A percentile compares a stretch with the other conserved stretches of the same genome.
Conservation (phyloP, 2,113 vertebrate species). For the Mustela nigripes region DNA sequence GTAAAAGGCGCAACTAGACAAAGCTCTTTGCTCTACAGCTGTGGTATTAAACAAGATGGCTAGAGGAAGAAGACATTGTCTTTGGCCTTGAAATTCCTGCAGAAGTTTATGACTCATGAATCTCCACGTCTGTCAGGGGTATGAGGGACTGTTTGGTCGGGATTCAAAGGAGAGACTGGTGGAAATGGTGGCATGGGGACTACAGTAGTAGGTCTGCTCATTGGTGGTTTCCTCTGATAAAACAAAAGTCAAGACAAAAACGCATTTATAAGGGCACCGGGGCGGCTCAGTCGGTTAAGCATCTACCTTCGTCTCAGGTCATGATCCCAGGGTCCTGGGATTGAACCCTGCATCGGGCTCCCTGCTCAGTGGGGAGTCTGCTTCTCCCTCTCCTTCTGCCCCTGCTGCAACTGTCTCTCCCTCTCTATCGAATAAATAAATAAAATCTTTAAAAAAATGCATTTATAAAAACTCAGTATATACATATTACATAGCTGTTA, state of each 20-base stretch:
- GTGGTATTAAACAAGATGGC: rapidly evolving
- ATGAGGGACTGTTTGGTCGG: rapidly evolving
- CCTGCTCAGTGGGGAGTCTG: no score
- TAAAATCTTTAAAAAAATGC: neutral
- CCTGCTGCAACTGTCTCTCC: no score
- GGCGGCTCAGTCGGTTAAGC: no score
- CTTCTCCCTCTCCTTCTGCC: no score
- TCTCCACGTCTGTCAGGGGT: neutral
- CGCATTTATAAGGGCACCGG: neutral
- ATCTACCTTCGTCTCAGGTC: no score
- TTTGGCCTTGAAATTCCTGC: neutral
- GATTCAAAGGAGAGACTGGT: neutral
- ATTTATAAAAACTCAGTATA: neutral
- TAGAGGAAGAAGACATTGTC: neutral
- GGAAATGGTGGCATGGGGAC: neutral
- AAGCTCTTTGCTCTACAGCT: neutral
- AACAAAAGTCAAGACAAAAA: slow-evolving; percentile 36
- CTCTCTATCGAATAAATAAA: no score
- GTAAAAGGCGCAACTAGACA: neutral
- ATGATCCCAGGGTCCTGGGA: no score
- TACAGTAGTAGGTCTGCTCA: neutral
- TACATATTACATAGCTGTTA: neutral
- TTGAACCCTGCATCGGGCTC: no score
- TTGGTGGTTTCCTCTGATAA: slow-evolving; percentile 1
- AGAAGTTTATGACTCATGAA: neutral